Percentiles rank a stretch among this genome's conserved stretches.
phyloP scores from a whole-genome alignment of 1,140 invertebrate genomes.

The Lasioglossum baleicum region DNA sequence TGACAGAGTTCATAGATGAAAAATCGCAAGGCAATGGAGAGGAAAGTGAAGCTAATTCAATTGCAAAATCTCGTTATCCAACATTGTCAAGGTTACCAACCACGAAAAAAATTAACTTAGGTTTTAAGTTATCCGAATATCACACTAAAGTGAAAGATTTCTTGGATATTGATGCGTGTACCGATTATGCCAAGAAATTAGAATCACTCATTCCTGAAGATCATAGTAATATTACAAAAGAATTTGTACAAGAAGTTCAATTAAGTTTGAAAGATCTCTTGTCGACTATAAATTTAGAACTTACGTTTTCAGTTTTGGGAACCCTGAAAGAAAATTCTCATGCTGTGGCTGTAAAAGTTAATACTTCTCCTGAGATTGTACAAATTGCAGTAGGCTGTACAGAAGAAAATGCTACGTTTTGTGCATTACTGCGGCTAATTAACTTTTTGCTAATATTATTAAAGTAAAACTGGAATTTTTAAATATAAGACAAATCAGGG shows the following conservation, averaged over 20 bases:
- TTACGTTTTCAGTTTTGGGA: not conserved
- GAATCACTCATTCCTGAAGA: not conserved
- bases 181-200: constrained; percentile 48
- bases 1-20: not conserved
- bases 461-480: constrained; percentile 16
- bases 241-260: constrained; percentile 5
- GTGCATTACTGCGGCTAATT: constrained; percentile 43
- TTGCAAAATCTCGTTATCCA: constrained; percentile 56
- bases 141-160: constrained; percentile 58
- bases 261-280: constrained; percentile 26
- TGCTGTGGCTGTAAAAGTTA: constrained; percentile 48
- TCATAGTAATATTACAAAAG: not conserved
- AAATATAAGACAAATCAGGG: not conserved
- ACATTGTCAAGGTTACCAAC: constrained; percentile 46
- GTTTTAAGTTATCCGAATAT: constrained; percentile 69
- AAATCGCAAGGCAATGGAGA: constrained; percentile 1
- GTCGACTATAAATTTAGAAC: constrained; percentile 12
- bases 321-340: rapidly evolving
- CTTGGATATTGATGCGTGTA: constrained; percentile 32
- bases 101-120: constrained; percentile 67
- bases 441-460: constrained; percentile 37
- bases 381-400: constrained; percentile 56
- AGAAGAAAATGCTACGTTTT: constrained; percentile 33
- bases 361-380: constrained; percentile 60
- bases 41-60: not conserved